Conservation (phyloP, 2,888 invertebrate species). For the Brachypterus glaber region DNA sequence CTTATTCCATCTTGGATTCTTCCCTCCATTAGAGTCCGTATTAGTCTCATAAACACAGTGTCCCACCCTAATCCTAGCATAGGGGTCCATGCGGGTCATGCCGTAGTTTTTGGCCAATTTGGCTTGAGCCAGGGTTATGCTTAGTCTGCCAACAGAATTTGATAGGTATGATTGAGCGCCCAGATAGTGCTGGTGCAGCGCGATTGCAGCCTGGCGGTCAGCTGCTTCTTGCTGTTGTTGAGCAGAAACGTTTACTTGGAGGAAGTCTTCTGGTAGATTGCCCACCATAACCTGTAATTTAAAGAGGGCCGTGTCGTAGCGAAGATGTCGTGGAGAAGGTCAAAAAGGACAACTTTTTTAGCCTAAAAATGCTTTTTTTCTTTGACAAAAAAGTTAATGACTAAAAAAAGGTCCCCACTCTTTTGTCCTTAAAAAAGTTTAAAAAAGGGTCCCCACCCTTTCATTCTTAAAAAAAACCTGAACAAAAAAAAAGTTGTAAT, state of each 20-base stretch:
- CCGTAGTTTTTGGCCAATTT: slow-evolving; percentile 93
- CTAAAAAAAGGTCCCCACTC: too few species aligned
- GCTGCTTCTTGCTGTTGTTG: slow-evolving; percentile 63
- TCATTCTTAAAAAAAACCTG: too few species aligned
- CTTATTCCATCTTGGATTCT: slow-evolving; percentile 94
- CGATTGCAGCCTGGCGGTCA: slow-evolving; percentile 69
- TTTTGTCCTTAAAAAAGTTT: too few species aligned
- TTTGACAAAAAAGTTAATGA: too few species aligned
- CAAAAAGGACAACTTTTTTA: too few species aligned
- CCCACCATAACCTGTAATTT: slow-evolving; percentile 69
- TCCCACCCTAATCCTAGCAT: slow-evolving; percentile 84
- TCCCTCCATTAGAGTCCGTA: slow-evolving; percentile 89
- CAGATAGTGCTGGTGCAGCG: slow-evolving; percentile 57
- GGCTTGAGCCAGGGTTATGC: slow-evolving; percentile 82
- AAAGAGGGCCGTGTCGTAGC: slow-evolving; percentile 6
- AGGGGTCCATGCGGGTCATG: slow-evolving; percentile 92
- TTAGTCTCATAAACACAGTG: slow-evolving; percentile 94
- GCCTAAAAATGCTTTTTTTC: too few species aligned
- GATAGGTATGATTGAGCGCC: slow-evolving; percentile 39
- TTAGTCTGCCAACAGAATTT: slow-evolving; percentile 58
- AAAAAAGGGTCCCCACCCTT: too few species aligned
- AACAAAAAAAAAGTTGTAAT: too few species aligned
- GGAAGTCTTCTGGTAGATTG: slow-evolving; percentile 68
- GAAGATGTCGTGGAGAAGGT: too few species aligned
- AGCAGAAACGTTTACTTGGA: slow-evolving; percentile 48